Evolutionary conservation across 2,888 invertebrate species (phyloP).

Genomic region (Archips xylosteana): DNA sequence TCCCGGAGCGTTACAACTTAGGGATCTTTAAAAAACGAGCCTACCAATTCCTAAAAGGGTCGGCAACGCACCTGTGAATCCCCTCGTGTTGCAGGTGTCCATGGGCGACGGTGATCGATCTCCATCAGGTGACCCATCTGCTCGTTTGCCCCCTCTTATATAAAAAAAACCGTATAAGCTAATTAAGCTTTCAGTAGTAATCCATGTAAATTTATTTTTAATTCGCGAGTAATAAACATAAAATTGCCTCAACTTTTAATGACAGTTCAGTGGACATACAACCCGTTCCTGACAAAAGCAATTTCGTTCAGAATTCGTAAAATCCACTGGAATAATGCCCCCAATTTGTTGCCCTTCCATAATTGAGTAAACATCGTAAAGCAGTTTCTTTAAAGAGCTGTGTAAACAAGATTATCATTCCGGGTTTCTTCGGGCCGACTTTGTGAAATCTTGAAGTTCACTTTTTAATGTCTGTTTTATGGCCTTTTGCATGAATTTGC

Average conservation of each 20-base stretch:
- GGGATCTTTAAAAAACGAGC: no score
- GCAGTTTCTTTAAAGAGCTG: constrained; percentile 54
- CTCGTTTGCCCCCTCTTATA: no score
- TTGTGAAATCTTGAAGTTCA: constrained; percentile 13
- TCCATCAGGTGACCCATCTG: no score
- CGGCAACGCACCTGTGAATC: no score
- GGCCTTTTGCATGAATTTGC: constrained; percentile 45
- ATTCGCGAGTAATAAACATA: constrained; percentile 37
- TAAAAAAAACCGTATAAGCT: no score
- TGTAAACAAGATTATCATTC: constrained; percentile 60
- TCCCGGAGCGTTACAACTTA: no score
- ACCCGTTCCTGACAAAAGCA: constrained; percentile 44
- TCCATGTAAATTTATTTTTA: not conserved
- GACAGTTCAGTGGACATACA: constrained; percentile 31
- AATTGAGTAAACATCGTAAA: constrained; percentile 56
- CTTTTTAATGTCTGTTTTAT: constrained; percentile 42
- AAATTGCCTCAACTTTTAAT: constrained; percentile 29
- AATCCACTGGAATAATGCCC: constrained; percentile 52
- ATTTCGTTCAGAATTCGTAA: constrained; percentile 46
- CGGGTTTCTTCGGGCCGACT: constrained; percentile 43
- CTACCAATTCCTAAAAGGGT: no score
- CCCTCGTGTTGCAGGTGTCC: no score
- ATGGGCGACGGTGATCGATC: no score
- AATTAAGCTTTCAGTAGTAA: not conserved
- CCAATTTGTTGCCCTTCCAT: constrained; percentile 54